These are phyloP conservation scores for Condylura cristata DNA, from an alignment of 2,113 vertebrate species.

Conservation along the genomic window DNA sequence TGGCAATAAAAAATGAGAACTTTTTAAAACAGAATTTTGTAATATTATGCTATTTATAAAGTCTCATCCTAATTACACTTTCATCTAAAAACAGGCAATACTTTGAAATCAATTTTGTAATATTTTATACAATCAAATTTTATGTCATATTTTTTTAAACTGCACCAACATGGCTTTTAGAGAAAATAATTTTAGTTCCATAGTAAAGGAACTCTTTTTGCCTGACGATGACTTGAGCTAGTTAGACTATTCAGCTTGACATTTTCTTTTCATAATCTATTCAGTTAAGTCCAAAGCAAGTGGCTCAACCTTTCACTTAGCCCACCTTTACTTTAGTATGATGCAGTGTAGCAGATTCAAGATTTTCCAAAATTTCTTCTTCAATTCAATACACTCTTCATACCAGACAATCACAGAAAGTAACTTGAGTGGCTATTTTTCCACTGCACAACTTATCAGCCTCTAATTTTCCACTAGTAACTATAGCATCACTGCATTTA, in stretches of 20 bases:
- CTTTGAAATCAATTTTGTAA: not conserved
- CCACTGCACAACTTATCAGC: not conserved
- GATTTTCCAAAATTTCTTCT: not conserved
- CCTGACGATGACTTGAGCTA: not conserved
- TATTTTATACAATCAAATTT: not conserved
- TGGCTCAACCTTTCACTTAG: not conserved
- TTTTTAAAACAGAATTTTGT: not conserved
- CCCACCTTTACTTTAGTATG: not conserved
- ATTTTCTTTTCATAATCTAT: not conserved
- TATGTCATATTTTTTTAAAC: not conserved
- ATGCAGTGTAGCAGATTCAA: not conserved
- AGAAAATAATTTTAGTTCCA: not conserved
- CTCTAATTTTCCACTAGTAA: not conserved
- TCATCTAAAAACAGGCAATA: not conserved
- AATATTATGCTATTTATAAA: not conserved
- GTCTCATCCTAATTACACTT: not conserved
- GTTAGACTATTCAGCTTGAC: not conserved
- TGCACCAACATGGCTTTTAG: not conserved
- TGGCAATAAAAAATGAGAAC: not conserved
- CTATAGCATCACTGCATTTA: not conserved
- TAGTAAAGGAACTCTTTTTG: not conserved
- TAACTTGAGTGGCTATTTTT: not conserved
- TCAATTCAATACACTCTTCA: not conserved
- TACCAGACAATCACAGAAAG: not conserved
- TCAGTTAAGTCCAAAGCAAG: not conserved